A percentile compares a stretch with the other conserved stretches of the same genome.
Evolutionary conservation across 2,797 vertebrate genomes (phyloP).

Genomic region (Eospalax fontanierii): DNA sequence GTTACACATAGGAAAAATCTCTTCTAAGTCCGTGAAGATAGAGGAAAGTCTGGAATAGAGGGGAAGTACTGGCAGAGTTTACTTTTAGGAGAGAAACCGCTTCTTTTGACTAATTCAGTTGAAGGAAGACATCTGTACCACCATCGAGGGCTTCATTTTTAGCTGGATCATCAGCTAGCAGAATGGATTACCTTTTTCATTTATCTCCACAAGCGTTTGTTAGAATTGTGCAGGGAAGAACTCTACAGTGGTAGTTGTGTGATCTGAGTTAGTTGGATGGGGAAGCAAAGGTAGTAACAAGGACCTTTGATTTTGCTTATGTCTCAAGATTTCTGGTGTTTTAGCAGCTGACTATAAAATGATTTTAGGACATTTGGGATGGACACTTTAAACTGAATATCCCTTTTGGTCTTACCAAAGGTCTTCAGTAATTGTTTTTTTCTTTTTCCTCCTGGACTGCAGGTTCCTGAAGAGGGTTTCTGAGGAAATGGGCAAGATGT

Average conservation of each 20-base stretch:
- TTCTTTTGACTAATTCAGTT: conserved; percentile 41
- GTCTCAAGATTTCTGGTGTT: conserved; percentile 63
- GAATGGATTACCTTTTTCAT: background rate
- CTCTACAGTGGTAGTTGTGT: background rate
- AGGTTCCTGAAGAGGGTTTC: conserved; percentile 99
- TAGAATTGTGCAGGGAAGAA: background rate
- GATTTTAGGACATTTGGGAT: conserved; percentile 74
- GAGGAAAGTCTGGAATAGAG: conserved; percentile 51
- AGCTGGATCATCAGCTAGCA: conserved; percentile 27
- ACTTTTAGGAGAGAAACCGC: conserved; percentile 34
- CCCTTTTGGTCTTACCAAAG: conserved; percentile 86
- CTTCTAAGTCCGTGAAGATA: conserved; percentile 46
- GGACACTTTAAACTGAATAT: conserved; percentile 88
- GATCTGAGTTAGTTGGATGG: conserved; percentile 7
- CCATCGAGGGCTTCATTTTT: conserved; percentile 48
- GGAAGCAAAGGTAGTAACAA: background rate
- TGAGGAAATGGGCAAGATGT: conserved; percentile 97
- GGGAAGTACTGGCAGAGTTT: background rate
- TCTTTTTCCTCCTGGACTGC: conserved; percentile 97
- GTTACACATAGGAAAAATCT: conserved; percentile 46
- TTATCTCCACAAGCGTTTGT: conserved; percentile 51
- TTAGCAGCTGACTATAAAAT: conserved; percentile 80
- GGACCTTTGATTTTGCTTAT: conserved; percentile 57
- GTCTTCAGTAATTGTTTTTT: conserved; percentile 93
- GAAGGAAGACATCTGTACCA: background rate